Evolutionary conservation across 2,888 invertebrate species (phyloP).

Genomic region (Cerastis leucographa): DNA sequence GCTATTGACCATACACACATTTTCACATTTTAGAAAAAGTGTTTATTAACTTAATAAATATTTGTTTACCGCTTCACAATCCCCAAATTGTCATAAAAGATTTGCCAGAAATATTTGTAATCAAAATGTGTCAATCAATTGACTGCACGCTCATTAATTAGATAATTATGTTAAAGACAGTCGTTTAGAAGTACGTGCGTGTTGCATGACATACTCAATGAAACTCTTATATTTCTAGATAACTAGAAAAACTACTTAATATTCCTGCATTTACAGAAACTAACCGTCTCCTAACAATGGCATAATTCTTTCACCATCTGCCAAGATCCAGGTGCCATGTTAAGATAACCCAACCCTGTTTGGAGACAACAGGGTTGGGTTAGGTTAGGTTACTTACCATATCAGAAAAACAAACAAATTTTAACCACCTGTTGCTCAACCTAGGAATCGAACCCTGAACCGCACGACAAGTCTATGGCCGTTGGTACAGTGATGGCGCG

Average conservation of each 20-base stretch:
- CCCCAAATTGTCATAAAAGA: neutral
- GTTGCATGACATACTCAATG: slow-evolving; percentile 13
- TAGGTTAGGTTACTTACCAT: no score
- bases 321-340: neutral
- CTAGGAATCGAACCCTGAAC: slow-evolving; percentile 29
- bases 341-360: neutral
- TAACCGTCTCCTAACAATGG: neutral
- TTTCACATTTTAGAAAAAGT: no score
- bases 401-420: neutral
- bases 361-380: no score
- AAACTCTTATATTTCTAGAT: slow-evolving; percentile 2
- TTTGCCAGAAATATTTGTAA: slow-evolving; percentile 1
- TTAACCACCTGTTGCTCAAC: slow-evolving; percentile 32
- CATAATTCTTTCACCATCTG: neutral
- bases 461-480: neutral
- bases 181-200: slow-evolving; percentile 19
- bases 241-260: slow-evolving; percentile 4
- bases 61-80: neutral
- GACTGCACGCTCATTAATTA: slow-evolving; percentile 25
- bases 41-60: neutral
- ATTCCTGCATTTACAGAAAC: neutral
- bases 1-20: neutral
- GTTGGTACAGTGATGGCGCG: neutral
- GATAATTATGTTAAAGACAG: slow-evolving; percentile 45
- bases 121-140: slow-evolving; percentile 41